Evolutionary conservation across 2,113 vertebrate genomes (phyloP).

Genomic region (Etia nguti): DNA sequence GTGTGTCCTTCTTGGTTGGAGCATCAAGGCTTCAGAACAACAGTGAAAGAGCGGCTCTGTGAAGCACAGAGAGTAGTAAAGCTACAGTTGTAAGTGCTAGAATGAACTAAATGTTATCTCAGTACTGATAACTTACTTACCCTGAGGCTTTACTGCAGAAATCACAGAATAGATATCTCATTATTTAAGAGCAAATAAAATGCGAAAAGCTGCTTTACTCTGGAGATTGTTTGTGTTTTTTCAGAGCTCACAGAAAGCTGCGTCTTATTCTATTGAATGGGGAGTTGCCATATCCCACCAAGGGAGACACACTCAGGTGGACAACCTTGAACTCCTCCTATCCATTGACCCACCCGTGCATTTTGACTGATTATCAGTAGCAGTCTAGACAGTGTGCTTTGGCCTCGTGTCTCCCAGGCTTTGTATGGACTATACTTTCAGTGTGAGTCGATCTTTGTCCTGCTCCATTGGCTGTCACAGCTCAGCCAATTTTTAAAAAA

Average conservation of each 20-base stretch:
- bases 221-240: background rate
- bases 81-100: background rate
- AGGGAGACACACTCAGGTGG: constrained; percentile 19
- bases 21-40: constrained; percentile 25
- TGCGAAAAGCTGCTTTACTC: background rate
- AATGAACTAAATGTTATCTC: background rate
- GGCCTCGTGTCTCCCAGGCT: constrained; percentile 37
- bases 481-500: constrained; percentile 16
- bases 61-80: background rate
- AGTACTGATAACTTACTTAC: background rate
- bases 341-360: constrained; percentile 37
- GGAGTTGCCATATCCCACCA: background rate
- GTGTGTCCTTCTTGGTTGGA: constrained; percentile 19
- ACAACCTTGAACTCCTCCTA: constrained; percentile 40
- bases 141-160: background rate
- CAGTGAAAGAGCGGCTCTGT: background rate
- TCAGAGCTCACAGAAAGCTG: background rate
- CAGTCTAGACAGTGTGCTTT: constrained; percentile 24
- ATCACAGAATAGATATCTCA: background rate
- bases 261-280: constrained; percentile 12
- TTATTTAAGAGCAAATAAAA: constrained; percentile 12
- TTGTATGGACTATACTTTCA: constrained; percentile 33
- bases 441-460: constrained; percentile 20
- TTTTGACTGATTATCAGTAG: constrained; percentile 51
- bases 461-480: constrained; percentile 62